These are phyloP conservation scores for Polymixis lichenea DNA, from an alignment of 2,888 invertebrate genomes.

Conservation along the genomic window DNA sequence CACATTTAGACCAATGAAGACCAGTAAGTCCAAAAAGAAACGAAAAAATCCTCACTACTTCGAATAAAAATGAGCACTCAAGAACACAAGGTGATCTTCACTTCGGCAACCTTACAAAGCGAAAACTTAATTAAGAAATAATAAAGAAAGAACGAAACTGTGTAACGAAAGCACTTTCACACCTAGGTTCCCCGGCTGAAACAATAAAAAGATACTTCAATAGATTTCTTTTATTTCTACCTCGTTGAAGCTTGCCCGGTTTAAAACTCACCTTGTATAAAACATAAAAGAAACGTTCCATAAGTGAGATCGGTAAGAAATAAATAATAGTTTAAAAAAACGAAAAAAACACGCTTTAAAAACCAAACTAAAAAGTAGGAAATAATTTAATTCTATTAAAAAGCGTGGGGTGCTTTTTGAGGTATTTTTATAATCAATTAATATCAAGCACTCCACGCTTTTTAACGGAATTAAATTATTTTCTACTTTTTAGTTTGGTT, in stretches of 20 bases:
- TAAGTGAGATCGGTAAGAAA: background rate
- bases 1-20: too few relatives aligned
- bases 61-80: background rate
- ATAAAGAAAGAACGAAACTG: slow-evolving; percentile 16
- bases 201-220: slow-evolving; percentile 50
- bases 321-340: too few relatives aligned
- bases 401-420: too few relatives aligned
- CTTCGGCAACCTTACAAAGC: slow-evolving; percentile 4
- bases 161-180: slow-evolving; percentile 30
- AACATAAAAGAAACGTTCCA: slow-evolving; percentile 39
- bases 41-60: background rate
- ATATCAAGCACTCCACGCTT: too few relatives aligned
- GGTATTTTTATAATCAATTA: too few relatives aligned
- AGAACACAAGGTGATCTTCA: slow-evolving; percentile 2
- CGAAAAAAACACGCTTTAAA: too few relatives aligned
- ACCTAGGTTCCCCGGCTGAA: slow-evolving; percentile 17
- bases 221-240: slow-evolving; percentile 34
- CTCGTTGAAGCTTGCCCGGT: slow-evolving; percentile 29
- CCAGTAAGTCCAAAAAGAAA: background rate
- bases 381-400: too few relatives aligned
- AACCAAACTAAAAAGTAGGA: too few relatives aligned
- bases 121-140: slow-evolving; percentile 44
- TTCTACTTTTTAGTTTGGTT: too few relatives aligned
- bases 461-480: too few relatives aligned
- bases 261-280: slow-evolving; percentile 38